Evolutionary conservation across 2,113 vertebrate genomes (phyloP).

Genomic region (Chlorodrepanis virens): DNA sequence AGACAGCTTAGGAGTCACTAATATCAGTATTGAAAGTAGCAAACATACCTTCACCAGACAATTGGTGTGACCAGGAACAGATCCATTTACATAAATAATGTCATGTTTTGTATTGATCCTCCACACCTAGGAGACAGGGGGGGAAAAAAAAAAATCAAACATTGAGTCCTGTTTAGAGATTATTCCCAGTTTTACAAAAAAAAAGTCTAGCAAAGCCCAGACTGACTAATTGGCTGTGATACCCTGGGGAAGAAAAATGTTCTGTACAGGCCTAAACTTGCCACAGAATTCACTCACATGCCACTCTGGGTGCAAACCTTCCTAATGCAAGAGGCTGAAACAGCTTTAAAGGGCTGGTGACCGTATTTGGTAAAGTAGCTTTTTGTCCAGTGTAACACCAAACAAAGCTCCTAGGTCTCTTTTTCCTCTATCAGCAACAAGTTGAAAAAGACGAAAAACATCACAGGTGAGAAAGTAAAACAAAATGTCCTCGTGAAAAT

Average conservation of each 20-base stretch:
- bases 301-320: neutral
- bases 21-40: neutral
- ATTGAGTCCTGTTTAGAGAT: neutral
- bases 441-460: neutral
- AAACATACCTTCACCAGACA: constrained; percentile 91
- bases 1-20: neutral
- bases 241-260: neutral
- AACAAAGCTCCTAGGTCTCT: neutral
- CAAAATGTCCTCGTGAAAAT: neutral
- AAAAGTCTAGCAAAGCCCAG: neutral
- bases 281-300: neutral
- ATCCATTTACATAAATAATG: constrained; percentile 90
- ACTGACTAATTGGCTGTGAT: neutral
- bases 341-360: neutral
- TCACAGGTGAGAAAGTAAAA: neutral
- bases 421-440: neutral
- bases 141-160: neutral
- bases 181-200: neutral
- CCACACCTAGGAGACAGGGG: constrained; percentile 82
- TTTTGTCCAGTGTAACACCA: neutral
- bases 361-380: neutral
- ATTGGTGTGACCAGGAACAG: constrained; percentile 90
- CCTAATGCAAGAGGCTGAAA: neutral
- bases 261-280: neutral
- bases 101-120: constrained; percentile 91